Percentiles rank a stretch among this genome's conserved stretches.
Evolutionary conservation across 2,113 vertebrate species (phyloP).

Genomic region (Hystrix cristata): DNA sequence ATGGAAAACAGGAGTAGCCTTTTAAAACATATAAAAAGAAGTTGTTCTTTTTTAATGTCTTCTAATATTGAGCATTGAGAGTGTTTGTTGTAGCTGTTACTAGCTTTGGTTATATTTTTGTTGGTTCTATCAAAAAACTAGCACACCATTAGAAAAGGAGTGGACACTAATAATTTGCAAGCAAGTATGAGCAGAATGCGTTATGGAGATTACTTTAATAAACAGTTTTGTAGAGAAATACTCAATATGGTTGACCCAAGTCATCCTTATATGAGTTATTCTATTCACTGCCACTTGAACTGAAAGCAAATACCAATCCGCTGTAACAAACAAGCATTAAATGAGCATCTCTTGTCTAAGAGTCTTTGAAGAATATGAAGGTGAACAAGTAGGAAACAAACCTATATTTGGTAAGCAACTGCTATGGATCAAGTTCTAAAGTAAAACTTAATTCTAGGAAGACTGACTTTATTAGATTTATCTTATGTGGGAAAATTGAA

Average conservation of each 20-base stretch:
- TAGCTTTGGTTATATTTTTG: slow-evolving; percentile 41
- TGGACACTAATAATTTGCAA: neutral
- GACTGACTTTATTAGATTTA: neutral
- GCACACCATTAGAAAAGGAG: neutral
- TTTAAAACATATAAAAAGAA: slow-evolving; percentile 12
- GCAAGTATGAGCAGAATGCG: neutral
- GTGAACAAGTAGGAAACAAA: neutral
- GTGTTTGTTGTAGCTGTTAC: neutral
- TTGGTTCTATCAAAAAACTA: neutral
- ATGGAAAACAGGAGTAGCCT: neutral
- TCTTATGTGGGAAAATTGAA: slow-evolving; percentile 22
- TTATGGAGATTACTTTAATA: neutral
- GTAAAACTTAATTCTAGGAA: neutral
- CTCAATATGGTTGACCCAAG: neutral
- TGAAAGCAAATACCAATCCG: neutral
- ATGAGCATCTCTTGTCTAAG: neutral
- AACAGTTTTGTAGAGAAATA: slow-evolving; percentile 50
- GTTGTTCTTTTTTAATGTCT: neutral
- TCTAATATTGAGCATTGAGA: slow-evolving; percentile 20
- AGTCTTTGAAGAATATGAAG: neutral
- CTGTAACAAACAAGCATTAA: neutral
- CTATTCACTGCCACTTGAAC: neutral
- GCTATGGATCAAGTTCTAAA: neutral
- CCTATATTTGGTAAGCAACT: neutral
- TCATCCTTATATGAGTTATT: neutral